phyloP scores from a whole-genome alignment of 2,113 vertebrate species.

The Perca flavescens region DNA sequence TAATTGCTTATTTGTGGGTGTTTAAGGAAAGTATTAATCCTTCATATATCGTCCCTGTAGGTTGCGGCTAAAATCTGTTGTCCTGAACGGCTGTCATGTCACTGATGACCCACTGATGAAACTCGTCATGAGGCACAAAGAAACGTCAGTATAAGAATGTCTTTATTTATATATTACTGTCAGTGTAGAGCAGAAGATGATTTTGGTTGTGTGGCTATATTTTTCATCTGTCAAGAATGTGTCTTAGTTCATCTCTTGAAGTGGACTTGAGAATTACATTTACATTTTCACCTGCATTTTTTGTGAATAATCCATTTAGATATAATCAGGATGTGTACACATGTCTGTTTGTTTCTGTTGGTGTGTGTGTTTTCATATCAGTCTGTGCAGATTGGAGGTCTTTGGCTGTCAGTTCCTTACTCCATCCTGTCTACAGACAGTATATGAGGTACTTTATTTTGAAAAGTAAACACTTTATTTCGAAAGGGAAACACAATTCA shows the following conservation, averaged over 20 bases:
- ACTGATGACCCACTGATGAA: slow-evolving; percentile 69
- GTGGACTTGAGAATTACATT: background rate
- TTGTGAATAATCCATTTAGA: background rate
- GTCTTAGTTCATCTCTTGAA: background rate
- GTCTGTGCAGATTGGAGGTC: slow-evolving; percentile 62
- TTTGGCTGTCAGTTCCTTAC: slow-evolving; percentile 74
- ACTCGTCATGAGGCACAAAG: slow-evolving; percentile 64
- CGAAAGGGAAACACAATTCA: background rate
- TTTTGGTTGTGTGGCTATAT: background rate
- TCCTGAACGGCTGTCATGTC: slow-evolving; percentile 71
- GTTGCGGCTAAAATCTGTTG: slow-evolving; percentile 63
- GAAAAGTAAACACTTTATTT: slow-evolving; percentile 21
- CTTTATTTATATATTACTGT: background rate
- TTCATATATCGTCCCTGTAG: slow-evolving; percentile 13
- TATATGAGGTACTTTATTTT: slow-evolving; percentile 61
- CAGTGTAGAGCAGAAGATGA: background rate
- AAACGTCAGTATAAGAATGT: slow-evolving; percentile 60
- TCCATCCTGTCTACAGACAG: slow-evolving; percentile 55
- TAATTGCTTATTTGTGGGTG: background rate
- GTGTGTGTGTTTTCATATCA: slow-evolving; percentile 30
- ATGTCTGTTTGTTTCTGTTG: background rate
- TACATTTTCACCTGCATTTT: background rate
- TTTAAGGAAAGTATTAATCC: background rate
- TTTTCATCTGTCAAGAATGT: background rate
- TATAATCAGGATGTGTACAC: background rate